Evolutionary conservation across 2,797 vertebrate genomes (phyloP).

Genomic region (Buphagus erythrorhynchus): DNA sequence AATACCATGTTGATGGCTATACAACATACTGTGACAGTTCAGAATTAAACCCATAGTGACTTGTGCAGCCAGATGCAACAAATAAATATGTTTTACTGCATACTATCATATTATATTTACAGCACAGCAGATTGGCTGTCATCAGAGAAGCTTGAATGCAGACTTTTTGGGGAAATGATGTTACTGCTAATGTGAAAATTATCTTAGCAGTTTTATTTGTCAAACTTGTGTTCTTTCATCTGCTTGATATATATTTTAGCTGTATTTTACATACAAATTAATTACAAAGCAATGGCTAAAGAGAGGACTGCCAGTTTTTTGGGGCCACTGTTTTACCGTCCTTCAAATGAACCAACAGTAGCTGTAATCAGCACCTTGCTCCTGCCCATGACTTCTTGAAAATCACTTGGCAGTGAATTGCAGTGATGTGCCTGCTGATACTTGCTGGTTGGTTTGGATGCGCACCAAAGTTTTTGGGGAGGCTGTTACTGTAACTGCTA

Average conservation of each 20-base stretch:
- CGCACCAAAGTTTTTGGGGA: not conserved
- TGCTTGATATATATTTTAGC: not conserved
- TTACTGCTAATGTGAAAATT: not conserved
- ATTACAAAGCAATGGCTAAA: not conserved
- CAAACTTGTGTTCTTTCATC: not conserved
- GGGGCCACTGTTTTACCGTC: not conserved
- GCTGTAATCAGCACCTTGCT: not conserved
- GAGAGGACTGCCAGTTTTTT: not conserved
- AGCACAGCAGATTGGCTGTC: not conserved
- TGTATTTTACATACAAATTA: not conserved
- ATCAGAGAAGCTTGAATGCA: not conserved
- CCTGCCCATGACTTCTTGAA: not conserved
- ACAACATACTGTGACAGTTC: not conserved
- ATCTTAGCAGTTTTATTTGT: not conserved
- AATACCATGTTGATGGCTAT: not conserved
- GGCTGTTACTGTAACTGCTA: not conserved
- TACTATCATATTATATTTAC: not conserved
- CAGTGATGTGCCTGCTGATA: not conserved
- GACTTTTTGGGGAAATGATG: not conserved
- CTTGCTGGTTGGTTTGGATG: not conserved
- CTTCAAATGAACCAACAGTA: not conserved
- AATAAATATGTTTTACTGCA: slow-evolving; percentile 41
- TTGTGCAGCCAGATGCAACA: slow-evolving; percentile 45
- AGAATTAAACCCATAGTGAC: slow-evolving; percentile 33
- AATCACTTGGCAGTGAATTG: not conserved